These are phyloP conservation scores for Musca domestica DNA, from an alignment of 1,140 invertebrate species.

Conservation along the genomic window DNA sequence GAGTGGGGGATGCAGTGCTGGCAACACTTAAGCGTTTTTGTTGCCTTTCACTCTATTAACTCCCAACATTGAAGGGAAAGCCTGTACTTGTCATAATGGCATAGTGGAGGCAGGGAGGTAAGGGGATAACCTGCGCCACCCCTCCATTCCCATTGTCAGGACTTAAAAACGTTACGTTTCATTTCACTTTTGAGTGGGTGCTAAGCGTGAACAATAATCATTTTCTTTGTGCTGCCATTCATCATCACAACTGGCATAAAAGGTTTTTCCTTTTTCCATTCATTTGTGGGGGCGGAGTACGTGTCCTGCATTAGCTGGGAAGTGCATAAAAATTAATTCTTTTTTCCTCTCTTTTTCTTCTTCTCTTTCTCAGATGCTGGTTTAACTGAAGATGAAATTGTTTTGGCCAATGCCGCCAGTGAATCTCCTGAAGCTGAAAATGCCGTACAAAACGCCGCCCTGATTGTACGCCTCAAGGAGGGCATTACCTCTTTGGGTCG, in stretches of 20 bases:
- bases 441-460: slow-evolving; percentile 69
- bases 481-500: slow-evolving; percentile 81
- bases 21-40: neutral
- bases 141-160: neutral
- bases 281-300: neutral
- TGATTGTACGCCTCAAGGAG: slow-evolving; percentile 81
- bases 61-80: neutral
- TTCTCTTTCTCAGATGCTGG: slow-evolving; percentile 62
- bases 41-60: neutral
- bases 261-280: neutral
- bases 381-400: slow-evolving; percentile 85
- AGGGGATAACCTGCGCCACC: no score
- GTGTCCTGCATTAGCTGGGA: neutral
- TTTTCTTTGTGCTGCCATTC: neutral
- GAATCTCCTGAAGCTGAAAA: slow-evolving; percentile 74
- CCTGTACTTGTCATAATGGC: no score
- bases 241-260: neutral
- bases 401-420: slow-evolving; percentile 74
- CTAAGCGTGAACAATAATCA: neutral
- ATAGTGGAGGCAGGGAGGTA: no score
- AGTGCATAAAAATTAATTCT: slow-evolving; percentile 3
- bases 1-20: no score
- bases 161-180: neutral
- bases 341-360: neutral
- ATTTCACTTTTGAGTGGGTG: neutral